phyloP scores from a whole-genome alignment of 2,888 invertebrate genomes.

The Scaptomyza reducta region DNA sequence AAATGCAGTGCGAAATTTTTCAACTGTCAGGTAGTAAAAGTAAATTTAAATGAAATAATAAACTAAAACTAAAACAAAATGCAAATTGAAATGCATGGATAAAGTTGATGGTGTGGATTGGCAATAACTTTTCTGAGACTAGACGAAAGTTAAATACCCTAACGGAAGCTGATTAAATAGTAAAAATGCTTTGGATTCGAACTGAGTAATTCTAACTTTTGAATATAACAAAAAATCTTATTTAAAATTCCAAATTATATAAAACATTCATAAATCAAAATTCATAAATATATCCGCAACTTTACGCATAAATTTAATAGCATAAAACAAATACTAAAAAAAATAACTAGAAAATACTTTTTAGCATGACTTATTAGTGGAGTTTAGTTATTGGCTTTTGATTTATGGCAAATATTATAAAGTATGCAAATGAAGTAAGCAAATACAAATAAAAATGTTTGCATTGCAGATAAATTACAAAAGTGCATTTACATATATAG shows the following conservation, averaged over 20 bases:
- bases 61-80: slow-evolving; percentile 5
- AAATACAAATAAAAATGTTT: slow-evolving; percentile 48
- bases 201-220: too few relatives aligned
- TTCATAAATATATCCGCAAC: too few relatives aligned
- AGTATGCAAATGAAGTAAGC: slow-evolving; percentile 35
- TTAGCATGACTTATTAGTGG: slow-evolving; percentile 41
- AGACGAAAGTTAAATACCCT: slow-evolving; percentile 7
- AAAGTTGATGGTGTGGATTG: neutral
- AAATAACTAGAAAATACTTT: neutral
- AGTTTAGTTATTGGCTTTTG: slow-evolving; percentile 35
- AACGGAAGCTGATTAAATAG: too few relatives aligned
- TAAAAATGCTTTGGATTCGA: too few relatives aligned
- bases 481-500: slow-evolving; percentile 30
- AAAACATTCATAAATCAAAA: too few relatives aligned
- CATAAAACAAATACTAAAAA: too few relatives aligned
- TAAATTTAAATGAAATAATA: slow-evolving; percentile 15
- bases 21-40: slow-evolving; percentile 28
- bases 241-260: slow-evolving; percentile 24
- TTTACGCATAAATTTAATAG: too few relatives aligned
- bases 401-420: slow-evolving; percentile 32
- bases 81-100: slow-evolving; percentile 20
- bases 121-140: neutral
- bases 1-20: slow-evolving; percentile 26
- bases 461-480: slow-evolving; percentile 39
- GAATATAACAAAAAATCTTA: slow-evolving; percentile 1